phyloP scores from a whole-genome alignment of 2,113 vertebrate genomes.

The Anthoscopus minutus region DNA sequence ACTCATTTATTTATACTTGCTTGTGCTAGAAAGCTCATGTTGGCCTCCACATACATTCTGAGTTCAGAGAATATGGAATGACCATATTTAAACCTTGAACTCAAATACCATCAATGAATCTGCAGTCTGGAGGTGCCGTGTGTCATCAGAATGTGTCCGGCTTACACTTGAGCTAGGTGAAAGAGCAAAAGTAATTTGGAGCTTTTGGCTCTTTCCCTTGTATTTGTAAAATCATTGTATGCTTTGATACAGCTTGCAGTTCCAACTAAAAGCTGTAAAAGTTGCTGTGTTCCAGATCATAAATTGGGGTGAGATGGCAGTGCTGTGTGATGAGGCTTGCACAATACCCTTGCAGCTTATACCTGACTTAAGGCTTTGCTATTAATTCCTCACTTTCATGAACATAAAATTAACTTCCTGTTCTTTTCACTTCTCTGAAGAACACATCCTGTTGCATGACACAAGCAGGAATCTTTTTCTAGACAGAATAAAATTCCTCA shows the following conservation, averaged over 20 bases:
- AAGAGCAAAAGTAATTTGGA: not conserved
- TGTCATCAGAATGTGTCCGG: not conserved
- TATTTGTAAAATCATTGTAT: not conserved
- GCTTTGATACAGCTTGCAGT: not conserved
- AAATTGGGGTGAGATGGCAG: constrained; percentile 51
- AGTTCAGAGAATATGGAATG: not conserved
- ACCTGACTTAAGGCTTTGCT: not conserved
- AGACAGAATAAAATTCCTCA: not conserved
- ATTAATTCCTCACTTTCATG: constrained; percentile 7
- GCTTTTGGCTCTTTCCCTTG: not conserved
- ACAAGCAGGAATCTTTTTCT: not conserved
- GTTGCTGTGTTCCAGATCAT: constrained; percentile 56
- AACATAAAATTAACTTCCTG: not conserved
- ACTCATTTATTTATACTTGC: not conserved
- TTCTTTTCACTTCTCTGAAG: not conserved
- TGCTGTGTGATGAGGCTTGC: constrained; percentile 52
- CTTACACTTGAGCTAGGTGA: not conserved
- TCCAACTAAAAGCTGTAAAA: constrained; percentile 37
- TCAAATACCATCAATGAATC: not conserved
- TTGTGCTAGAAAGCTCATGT: not conserved
- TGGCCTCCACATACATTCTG: not conserved
- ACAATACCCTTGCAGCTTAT: not conserved
- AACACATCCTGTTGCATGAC: not conserved
- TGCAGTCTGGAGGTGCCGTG: not conserved
- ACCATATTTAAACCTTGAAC: not conserved